Base-by-base conservation (phyloP, 2,888 invertebrate genomes). In the Cartodere bifasciata region DNA sequence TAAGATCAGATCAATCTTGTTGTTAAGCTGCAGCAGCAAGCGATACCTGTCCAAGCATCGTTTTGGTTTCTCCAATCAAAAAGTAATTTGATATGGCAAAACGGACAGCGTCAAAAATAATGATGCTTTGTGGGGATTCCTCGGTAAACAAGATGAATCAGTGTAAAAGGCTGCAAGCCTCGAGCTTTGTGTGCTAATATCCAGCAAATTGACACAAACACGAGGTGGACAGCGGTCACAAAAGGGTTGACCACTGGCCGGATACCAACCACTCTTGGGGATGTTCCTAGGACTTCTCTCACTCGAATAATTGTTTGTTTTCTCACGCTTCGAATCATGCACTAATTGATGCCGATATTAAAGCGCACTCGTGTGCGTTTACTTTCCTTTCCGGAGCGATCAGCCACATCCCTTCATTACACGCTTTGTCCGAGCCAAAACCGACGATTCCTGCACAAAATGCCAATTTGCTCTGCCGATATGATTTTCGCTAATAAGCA, bases 271-370 rank as follows among this genome's bases (percentile, higher is more conserved):
- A 55, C 56, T 52, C 54, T 51, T 52, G 49, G 56, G 55, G 54
- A 55, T 51, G 48, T 44, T 51, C 47, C 47, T 49, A 49, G 46
- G 36, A 37, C 38, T 44, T 46, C 40, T 43, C 36, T 48, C 48
- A 50, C 40, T 56, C 53, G 52, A 51, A 50, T 60, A 60, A 60
- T 60, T 60, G 59, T 60, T 60, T 60, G 60, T 59, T 59, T 60
- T 60, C 60, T 60, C 60, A 60, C 60, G 60, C 48, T 57, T 51
- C 48, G 53, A 43, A 50, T 53, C 54, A 49, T 52, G 50, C 55
- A 57, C 60, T 60, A 60, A 60, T 60, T 60, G 59, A 60, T 58
- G 53, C 55, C 53, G 48, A 56, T 52, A 58, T 57, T 57, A 56
- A 56, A 56, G 56, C 50, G 52, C 53, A 55, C 50, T 57, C 56